phyloP scores from a whole-genome alignment of 2,888 invertebrate genomes.

The Andricus quercusramuli region DNA sequence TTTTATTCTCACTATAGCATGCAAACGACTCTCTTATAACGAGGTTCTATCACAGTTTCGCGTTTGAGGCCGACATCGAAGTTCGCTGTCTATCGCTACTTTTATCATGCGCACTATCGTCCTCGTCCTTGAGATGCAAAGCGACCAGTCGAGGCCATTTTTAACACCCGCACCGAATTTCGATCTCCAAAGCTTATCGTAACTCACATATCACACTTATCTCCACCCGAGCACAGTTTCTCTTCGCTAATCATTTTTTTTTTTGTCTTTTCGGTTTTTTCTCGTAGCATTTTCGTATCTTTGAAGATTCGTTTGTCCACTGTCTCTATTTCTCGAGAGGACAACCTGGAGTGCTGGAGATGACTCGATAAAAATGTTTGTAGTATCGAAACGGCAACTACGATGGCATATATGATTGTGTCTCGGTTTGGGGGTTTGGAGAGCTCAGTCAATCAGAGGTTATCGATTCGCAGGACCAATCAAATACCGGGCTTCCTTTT shows the following conservation, averaged over 20 bases:
- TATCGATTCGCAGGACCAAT: constrained; percentile 18
- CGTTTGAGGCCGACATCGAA: constrained; percentile 56
- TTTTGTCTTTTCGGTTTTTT: neutral
- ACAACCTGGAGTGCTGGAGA: constrained; percentile 3
- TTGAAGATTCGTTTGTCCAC: neutral
- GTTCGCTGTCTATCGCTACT: constrained; percentile 47
- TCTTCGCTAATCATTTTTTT: neutral
- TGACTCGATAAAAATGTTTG: constrained; percentile 6
- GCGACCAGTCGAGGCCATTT: constrained; percentile 29
- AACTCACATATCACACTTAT: constrained; percentile 25
- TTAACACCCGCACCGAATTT: constrained; percentile 36
- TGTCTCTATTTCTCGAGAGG: constrained; percentile 20
- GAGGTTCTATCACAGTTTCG: constrained; percentile 77
- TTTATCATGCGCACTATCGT: constrained; percentile 26
- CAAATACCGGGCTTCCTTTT: constrained; percentile 29
- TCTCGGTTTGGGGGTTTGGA: constrained; percentile 14
- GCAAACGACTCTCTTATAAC: constrained; percentile 64
- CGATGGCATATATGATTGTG: constrained; percentile 23
- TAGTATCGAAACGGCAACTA: constrained; percentile 36
- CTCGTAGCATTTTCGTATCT: neutral
- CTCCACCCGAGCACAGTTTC: constrained; percentile 35
- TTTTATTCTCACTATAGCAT: constrained; percentile 53
- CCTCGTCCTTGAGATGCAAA: constrained; percentile 39
- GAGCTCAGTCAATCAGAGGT: constrained; percentile 31
- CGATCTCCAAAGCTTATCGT: constrained; percentile 20